Base-by-base conservation (phyloP, 2,113 vertebrate genomes). In the Forbesichthys agassizii region DNA sequence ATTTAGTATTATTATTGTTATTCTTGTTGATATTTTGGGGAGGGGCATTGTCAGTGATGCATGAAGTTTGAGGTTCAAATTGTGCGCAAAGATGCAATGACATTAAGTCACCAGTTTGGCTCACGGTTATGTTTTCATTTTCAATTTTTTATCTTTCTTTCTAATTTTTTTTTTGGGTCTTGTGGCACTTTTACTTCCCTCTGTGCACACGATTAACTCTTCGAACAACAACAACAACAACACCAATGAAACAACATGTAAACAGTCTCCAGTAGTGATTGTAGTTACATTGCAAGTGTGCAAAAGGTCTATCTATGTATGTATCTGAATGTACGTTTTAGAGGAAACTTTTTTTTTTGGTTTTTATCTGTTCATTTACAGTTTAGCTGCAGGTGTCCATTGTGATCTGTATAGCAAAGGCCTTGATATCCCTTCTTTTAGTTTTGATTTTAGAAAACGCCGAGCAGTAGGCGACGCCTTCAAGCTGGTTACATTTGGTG, bases 41-140 rank as follows among this genome's bases (percentile, higher is more conserved):
- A 16, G 63, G 55, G 2, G 27, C 3, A 10, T 60, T 12, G 57
- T 0, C 59, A 66, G 18, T 9, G 18, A 20, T 8, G 51, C 57
- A 59, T 61, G 52, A 63, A 18, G 82, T 89, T 94, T 93, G 92
- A 94, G 94, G 95, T 94, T 93, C 94, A 95, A 93, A 91, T 89
- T 92, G 95, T 96, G 95, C 90, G 94, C 93, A 94, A 92, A 12
- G 59, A 78, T 72, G 56, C 74, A 91, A 94, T 92, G 79, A 94
- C 92, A 93, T 95, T 95, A 94, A 56, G 4, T 64, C 64, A 69
- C 72, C 56, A 55, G 74, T 93, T 93, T 93, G 94, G 96, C 94
- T 92, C 93, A 95, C 93, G 93, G 94, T 94, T 94, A 42, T 96
- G 92, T 95, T 94, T 95, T 94, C 91, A 90, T 94, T 94, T 94